Conservation (phyloP, 2,113 vertebrate genomes). For the Arizona elegans region DNA sequence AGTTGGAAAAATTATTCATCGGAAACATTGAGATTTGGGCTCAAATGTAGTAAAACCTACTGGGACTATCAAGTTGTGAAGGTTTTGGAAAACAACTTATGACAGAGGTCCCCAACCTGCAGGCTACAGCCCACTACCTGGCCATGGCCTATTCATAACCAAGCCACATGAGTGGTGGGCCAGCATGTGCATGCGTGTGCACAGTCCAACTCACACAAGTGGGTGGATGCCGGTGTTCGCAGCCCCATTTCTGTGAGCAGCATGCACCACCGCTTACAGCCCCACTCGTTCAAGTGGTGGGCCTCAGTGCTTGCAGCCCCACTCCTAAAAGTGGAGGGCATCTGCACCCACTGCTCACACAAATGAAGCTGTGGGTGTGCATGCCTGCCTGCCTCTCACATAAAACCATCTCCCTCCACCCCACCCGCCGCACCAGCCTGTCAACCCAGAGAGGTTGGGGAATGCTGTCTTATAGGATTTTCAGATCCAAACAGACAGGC, state of each 20-base stretch:
- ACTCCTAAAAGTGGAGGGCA: not conserved
- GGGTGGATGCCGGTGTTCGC: no score
- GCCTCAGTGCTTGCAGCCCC: no score
- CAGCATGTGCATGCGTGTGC: not conserved
- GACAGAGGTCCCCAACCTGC: no score
- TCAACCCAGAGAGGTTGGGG: not conserved
- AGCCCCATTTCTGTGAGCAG: no score
- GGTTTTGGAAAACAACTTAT: not conserved
- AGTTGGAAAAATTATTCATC: not conserved
- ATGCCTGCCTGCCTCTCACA: not conserved
- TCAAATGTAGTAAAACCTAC: not conserved
- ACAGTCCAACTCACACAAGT: not conserved
- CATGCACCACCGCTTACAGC: no score
- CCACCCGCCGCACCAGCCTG: rapidly evolving
- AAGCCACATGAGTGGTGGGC: not conserved
- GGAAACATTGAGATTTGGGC: not conserved
- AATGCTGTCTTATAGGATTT: not conserved
- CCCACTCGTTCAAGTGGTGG: no score
- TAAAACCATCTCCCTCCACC: not conserved
- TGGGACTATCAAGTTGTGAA: not conserved
- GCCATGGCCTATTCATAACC: not conserved
- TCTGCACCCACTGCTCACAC: rapidly evolving
- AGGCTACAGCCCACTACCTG: no score
- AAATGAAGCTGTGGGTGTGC: not conserved
- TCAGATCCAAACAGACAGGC: not conserved